Evolutionary conservation across 2,888 invertebrate genomes (phyloP).

Genomic region (Odontocolon sp.): DNA sequence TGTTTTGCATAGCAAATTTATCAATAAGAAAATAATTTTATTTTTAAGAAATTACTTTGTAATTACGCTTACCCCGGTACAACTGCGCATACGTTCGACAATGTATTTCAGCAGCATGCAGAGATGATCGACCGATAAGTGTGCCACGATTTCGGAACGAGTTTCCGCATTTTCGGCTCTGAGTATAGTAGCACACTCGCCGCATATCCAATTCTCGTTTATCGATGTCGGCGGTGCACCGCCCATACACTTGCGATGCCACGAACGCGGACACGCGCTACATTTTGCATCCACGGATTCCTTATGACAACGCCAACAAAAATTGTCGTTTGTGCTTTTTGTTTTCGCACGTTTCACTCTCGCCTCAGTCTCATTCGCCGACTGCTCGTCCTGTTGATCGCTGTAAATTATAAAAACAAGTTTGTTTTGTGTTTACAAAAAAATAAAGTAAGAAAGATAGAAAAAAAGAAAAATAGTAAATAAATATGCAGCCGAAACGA

Average conservation of each 20-base stretch:
- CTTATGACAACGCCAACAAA: slow-evolving; percentile 96
- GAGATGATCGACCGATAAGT: slow-evolving; percentile 88
- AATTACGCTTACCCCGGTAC: slow-evolving; percentile 87
- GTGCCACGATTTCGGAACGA: slow-evolving; percentile 87
- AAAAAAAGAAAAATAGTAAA: not conserved
- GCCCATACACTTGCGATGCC: slow-evolving; percentile 90
- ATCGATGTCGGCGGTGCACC: slow-evolving; percentile 81
- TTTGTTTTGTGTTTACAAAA: not conserved
- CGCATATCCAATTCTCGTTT: slow-evolving; percentile 90
- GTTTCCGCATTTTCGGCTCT: slow-evolving; percentile 88
- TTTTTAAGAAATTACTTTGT: slow-evolving; percentile 8
- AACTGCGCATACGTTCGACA: slow-evolving; percentile 89
- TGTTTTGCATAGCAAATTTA: too few species aligned
- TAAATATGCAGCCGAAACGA: not conserved
- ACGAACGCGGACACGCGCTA: slow-evolving; percentile 92
- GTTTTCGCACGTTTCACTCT: slow-evolving; percentile 70
- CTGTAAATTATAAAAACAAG: slow-evolving; percentile 26
- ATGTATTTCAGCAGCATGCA: slow-evolving; percentile 91
- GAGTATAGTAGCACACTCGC: slow-evolving; percentile 90
- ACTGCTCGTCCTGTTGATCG: slow-evolving; percentile 47
- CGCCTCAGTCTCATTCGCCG: slow-evolving; percentile 52
- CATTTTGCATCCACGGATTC: slow-evolving; percentile 86
- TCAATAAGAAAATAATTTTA: not conserved
- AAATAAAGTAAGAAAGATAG: not conserved
- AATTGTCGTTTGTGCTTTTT: slow-evolving; percentile 80